Evolutionary conservation across 2,888 invertebrate species (phyloP).

Genomic region (Chrysolina haemoptera): DNA sequence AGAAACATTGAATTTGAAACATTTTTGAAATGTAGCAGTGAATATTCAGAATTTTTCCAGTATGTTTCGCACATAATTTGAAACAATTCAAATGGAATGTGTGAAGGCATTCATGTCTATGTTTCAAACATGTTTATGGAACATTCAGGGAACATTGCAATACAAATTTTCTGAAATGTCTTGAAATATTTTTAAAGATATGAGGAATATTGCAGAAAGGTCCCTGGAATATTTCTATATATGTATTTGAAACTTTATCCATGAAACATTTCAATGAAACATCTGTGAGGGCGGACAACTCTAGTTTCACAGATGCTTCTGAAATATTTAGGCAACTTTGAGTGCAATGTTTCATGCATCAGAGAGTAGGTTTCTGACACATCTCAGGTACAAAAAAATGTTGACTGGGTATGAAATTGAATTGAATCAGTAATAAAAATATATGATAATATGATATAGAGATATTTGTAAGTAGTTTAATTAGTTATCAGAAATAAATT

Average conservation of each 20-base stretch:
- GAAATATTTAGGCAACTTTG: no score
- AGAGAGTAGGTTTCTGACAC: no score
- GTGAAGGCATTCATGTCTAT: no score
- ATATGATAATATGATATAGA: no score
- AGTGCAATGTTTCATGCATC: no score
- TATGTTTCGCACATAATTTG: neutral
- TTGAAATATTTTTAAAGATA: neutral
- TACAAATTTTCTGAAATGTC: neutral
- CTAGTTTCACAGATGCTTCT: slow-evolving; percentile 15
- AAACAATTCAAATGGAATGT: neutral
- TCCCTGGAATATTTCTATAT: slow-evolving; percentile 15
- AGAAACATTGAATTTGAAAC: no score
- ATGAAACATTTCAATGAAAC: slow-evolving; percentile 19
- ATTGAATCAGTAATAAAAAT: no score
- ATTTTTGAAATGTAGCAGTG: neutral
- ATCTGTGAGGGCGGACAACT: neutral
- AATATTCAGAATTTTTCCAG: neutral
- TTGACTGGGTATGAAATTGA: no score
- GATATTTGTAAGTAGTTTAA: no score
- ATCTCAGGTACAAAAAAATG: no score
- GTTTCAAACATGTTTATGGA: neutral
- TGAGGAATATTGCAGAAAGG: no score
- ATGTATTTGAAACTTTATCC: slow-evolving; percentile 15
- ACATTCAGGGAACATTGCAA: neutral
- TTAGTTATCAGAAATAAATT: no score